A percentile compares a stretch with the other conserved stretches of the same genome.
Conservation (phyloP, 2,888 invertebrate species). For the Troilus luridus region DNA sequence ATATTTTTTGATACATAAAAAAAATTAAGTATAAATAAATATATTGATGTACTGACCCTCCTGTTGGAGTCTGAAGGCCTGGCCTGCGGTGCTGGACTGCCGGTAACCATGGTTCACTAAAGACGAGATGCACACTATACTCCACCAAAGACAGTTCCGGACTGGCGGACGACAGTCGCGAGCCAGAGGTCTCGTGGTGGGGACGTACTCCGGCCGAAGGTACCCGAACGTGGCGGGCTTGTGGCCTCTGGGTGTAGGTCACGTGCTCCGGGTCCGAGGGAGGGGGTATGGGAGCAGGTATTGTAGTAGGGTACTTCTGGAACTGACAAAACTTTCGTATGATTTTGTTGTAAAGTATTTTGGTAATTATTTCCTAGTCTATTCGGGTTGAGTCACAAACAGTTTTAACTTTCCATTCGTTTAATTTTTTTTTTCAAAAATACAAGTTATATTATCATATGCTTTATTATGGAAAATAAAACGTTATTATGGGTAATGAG, state of each 20-base stretch:
- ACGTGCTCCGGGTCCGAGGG: neutral
- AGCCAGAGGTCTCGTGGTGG: neutral
- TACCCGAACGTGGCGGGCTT: neutral
- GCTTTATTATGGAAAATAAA: too few species aligned
- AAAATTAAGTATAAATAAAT: neutral
- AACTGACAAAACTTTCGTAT: too few species aligned
- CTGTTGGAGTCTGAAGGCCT: conserved; percentile 55
- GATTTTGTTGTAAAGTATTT: too few species aligned
- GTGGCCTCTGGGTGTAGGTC: neutral
- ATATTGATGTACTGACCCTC: neutral
- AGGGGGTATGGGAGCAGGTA: neutral
- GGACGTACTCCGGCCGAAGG: neutral
- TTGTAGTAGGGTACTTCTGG: neutral
- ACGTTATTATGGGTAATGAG: too few species aligned
- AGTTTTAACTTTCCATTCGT: too few species aligned
- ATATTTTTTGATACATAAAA: neutral
- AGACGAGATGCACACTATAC: neutral
- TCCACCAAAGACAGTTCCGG: neutral
- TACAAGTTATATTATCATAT: too few species aligned
- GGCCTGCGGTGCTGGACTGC: conserved; percentile 46
- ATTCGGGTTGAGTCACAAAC: too few species aligned
- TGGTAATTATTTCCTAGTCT: too few species aligned
- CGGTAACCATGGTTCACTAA: conserved; percentile 51
- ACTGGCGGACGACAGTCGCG: conserved; percentile 32
- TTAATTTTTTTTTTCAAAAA: too few species aligned